A percentile compares a stretch with the other conserved stretches of the same genome.
Conservation (phyloP, 2,113 vertebrate species). For the Sinocyclocheilus maitianheensis region DNA sequence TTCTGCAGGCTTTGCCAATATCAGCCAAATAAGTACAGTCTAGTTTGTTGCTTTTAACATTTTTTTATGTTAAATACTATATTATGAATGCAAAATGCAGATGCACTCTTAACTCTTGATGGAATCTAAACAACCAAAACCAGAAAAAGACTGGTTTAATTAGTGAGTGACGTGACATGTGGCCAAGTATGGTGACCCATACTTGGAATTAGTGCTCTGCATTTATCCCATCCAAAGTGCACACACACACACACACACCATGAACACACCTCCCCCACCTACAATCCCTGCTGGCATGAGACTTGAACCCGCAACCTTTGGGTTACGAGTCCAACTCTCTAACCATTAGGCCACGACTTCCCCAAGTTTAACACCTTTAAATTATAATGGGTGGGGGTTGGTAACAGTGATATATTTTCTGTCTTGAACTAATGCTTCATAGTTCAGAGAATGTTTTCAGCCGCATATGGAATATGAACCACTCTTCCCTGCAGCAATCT, state of each 20-base stretch:
- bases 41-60: neutral
- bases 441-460: neutral
- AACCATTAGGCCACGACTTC: too few relatives aligned
- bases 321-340: too few relatives aligned
- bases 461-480: neutral
- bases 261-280: too few relatives aligned
- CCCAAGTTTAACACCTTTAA: neutral
- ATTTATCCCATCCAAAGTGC: too few relatives aligned
- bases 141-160: too few relatives aligned
- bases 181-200: too few relatives aligned
- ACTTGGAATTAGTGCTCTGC: too few relatives aligned
- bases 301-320: too few relatives aligned
- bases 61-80: neutral
- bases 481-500: neutral
- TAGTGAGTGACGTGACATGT: too few relatives aligned
- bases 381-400: neutral
- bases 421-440: neutral
- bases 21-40: neutral
- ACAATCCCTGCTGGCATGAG: too few relatives aligned
- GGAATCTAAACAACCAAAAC: neutral
- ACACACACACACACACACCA: too few relatives aligned
- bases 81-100: neutral
- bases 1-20: slow-evolving; percentile 15
- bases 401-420: neutral
- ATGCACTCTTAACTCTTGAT: neutral